phyloP scores from a whole-genome alignment of 1,140 invertebrate genomes.

The Euschistus heros region DNA sequence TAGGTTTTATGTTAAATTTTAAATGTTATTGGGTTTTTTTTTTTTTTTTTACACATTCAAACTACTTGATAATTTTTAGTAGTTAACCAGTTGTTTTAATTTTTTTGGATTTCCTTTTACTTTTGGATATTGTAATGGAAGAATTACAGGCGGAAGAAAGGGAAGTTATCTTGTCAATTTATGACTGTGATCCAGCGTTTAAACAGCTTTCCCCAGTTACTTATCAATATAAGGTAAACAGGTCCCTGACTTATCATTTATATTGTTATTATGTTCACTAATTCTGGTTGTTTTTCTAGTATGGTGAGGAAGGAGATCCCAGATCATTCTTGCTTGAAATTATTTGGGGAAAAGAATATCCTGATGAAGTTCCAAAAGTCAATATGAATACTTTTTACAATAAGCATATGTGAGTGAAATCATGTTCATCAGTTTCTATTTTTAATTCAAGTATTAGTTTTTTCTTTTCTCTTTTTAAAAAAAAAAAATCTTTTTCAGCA shows the following conservation, averaged over 20 bases:
- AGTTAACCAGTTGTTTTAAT: too few relatives aligned
- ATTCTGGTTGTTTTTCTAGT: slow-evolving; percentile 46
- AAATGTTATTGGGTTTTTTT: too few relatives aligned
- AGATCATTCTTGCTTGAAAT: slow-evolving; percentile 83
- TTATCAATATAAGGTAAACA: slow-evolving; percentile 81
- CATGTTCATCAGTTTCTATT: too few relatives aligned
- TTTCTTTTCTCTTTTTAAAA: too few relatives aligned
- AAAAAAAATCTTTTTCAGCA: slow-evolving; percentile 39
- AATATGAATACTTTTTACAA: slow-evolving; percentile 92
- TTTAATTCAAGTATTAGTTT: too few relatives aligned
- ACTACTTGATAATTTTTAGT: too few relatives aligned
- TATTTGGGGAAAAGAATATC: slow-evolving; percentile 74
- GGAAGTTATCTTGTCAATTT: slow-evolving; percentile 85
- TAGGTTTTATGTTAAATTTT: too few relatives aligned
- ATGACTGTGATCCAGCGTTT: slow-evolving; percentile 82
- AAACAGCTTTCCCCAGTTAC: slow-evolving; percentile 63
- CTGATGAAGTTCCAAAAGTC: slow-evolving; percentile 64
- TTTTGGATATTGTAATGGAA: not conserved
- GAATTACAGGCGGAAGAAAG: slow-evolving; percentile 76
- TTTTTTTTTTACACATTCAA: too few relatives aligned
- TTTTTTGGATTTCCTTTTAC: too few relatives aligned
- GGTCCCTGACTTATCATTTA: too few relatives aligned
- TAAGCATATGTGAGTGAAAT: slow-evolving; percentile 69
- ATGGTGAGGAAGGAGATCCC: slow-evolving; percentile 63
- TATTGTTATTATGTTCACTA: too few relatives aligned